phyloP scores from a whole-genome alignment of 2,113 vertebrate species.

The Prionailurus bengalensis region DNA sequence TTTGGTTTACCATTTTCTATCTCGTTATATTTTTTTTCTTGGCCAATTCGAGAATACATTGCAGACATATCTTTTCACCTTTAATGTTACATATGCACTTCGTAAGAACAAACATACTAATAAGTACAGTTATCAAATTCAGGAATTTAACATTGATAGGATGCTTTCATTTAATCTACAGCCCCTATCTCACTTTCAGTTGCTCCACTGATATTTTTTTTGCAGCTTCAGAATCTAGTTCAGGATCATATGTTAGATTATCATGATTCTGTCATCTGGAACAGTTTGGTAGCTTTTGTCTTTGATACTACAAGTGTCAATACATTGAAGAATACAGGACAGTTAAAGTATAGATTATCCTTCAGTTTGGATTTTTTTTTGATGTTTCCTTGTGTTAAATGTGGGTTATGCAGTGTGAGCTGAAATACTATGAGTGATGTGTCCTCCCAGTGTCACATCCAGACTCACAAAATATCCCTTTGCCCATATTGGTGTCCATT shows the following conservation, averaged over 20 bases:
- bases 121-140: background rate
- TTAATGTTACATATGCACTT: background rate
- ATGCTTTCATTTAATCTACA: background rate
- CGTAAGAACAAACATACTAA: background rate
- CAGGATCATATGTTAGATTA: background rate
- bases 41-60: background rate
- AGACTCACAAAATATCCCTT: background rate
- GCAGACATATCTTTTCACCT: background rate
- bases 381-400: background rate
- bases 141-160: background rate
- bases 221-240: background rate
- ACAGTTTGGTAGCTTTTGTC: background rate
- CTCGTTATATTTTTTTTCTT: background rate
- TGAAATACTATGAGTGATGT: background rate
- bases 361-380: background rate
- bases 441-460: background rate
- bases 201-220: background rate
- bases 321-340: background rate
- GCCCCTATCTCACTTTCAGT: background rate
- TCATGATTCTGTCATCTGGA: constrained; percentile 9
- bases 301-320: background rate
- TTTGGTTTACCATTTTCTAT: constrained; percentile 41
- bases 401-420: background rate
- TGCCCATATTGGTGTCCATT: background rate
- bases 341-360: background rate